Base-by-base conservation (phyloP, 2,113 vertebrate species). In the Rhadina sibilatrix region DNA sequence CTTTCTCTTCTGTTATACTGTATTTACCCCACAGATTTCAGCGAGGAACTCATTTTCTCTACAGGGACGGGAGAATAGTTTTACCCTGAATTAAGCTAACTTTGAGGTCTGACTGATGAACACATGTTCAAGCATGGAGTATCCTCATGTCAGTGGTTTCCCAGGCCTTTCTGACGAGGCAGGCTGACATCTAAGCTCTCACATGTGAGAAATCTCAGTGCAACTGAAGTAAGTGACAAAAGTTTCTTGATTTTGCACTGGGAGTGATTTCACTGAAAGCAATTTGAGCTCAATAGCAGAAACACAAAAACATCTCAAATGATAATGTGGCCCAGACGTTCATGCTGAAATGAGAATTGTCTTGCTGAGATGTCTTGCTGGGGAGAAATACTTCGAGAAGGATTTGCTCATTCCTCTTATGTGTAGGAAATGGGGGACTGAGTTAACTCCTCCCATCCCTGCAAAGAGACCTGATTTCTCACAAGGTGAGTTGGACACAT, bases 231-330 rank as follows among this genome's bases (percentile, higher is more conserved):
- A 80, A 80, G 52, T 52, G 38, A 74, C 72, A 81, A 68, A 90
- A 54, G 24, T 71, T 52, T 65, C 4, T 22, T 2, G 3, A 19
- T 90, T 87, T 94, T 77, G 83, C 56, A 56, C 19, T 0, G 1
- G 40, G 60, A 63, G 19, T 24, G 68, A 83, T 93, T 94, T 93
- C 69, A 20, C 50, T 71, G 70, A 65, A 77, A 88, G 24, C 22
- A 75, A 66, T 87, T 75, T 87, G 11, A 53, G 5, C 22, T 61
- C 64, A 74, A 14, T 24, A 90, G 59, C 16, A 83, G 40, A 77
- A 93, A 81, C 38, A 27, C 31, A 61, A 74, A 88, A 77, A 15
- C 19, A 15, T 59, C 24, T 83, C 49, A 60, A 89, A 78, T 1
- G 9, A n/a, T 83, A 49, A 42, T 20, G 4, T 22, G 12, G 35